Percentiles rank a stretch among this genome's conserved stretches.
Conservation (phyloP, 1,140 invertebrate species). For the Drosophila lini region DNA sequence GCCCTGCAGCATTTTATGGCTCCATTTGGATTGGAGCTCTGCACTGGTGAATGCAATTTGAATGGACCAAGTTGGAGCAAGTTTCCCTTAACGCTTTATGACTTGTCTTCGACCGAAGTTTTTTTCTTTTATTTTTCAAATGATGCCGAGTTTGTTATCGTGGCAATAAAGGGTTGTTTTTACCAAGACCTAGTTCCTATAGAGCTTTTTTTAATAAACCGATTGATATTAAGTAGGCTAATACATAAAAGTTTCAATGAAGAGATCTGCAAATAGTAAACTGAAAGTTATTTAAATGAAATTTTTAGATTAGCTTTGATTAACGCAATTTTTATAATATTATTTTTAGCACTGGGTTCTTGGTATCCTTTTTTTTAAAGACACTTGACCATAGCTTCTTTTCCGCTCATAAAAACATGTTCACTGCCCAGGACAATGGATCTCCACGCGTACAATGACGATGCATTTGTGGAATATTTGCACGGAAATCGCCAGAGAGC, state of each 20-base stretch:
- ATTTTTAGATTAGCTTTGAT: not conserved
- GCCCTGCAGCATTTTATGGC: slow-evolving; percentile 44
- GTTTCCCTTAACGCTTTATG: slow-evolving; percentile 40
- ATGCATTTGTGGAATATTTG: slow-evolving; percentile 57
- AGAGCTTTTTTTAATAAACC: not conserved
- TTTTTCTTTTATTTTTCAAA: not conserved
- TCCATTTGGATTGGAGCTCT: slow-evolving; percentile 43
- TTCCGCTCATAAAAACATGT: slow-evolving; percentile 4
- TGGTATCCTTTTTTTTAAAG: not conserved
- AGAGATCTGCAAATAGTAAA: not conserved
- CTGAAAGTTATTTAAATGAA: no score
- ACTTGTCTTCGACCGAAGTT: slow-evolving; percentile 14
- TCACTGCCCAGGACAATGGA: slow-evolving; percentile 25
- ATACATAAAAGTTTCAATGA: not conserved
- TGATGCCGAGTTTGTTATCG: slow-evolving; percentile 11
- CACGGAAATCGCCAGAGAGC: slow-evolving; percentile 67
- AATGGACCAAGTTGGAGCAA: slow-evolving; percentile 23
- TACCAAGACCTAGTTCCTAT: not conserved
- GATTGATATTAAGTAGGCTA: not conserved
- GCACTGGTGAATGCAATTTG: slow-evolving; percentile 32
- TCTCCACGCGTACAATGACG: slow-evolving; percentile 20
- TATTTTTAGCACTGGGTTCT: not conserved
- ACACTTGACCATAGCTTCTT: not conserved
- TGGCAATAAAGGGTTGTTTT: slow-evolving; percentile 19
- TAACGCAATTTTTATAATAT: no score